Base-by-base conservation (phyloP, 2,888 invertebrate genomes). In the Operophtera brumata region DNA sequence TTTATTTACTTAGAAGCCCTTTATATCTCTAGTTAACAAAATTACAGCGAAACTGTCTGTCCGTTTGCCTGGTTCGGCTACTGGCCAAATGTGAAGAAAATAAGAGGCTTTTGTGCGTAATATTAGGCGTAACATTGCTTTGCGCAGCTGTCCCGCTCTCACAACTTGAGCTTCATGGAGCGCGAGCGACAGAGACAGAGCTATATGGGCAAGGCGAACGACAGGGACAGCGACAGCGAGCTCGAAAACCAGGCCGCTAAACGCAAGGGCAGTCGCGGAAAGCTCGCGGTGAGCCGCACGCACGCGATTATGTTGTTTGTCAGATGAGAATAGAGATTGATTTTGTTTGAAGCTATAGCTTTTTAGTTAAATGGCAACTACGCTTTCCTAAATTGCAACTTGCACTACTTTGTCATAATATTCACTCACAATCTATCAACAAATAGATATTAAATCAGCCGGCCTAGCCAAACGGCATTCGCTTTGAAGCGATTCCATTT, bases 201-300 rank as follows among this genome's bases (percentile, higher is more conserved):
- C 82, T 91, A 90, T 86, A 88, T 89, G 73, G 82, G 80, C 71
- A 91, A 91, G 87, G 85, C 81, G 79, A 82, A 85, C 78, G 90
- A 91, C 77, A 84, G 90, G 69, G 94, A 97, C 77, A 97, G 97
- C 83, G 98, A 98, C 91, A 97, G 97, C 81, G 98, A 98, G 86
- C 94, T 93, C 84, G 91, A 93, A 87, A 84, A 82, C 85, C 80
- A 86, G 62, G 70, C 83, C 66, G 77, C 84, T 70, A 91, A 91
- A 71, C 84, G 90, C 79, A 91, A 91, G 78, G 86, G 84, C 71
- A 93, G 93, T 72, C 92, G 95, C 65, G 92, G 93, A 66, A 95
- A 95, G 86, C 92, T 94, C 73, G 94, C 95, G 72, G 93, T 92
- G 75, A 93, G 94, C 84, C 75, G 91, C 93, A 77, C 71, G 92